Evolutionary conservation across 2,797 vertebrate species (phyloP), one percentile per base, ranked within the genome.

Genomic region (Sebastes minor): DNA sequence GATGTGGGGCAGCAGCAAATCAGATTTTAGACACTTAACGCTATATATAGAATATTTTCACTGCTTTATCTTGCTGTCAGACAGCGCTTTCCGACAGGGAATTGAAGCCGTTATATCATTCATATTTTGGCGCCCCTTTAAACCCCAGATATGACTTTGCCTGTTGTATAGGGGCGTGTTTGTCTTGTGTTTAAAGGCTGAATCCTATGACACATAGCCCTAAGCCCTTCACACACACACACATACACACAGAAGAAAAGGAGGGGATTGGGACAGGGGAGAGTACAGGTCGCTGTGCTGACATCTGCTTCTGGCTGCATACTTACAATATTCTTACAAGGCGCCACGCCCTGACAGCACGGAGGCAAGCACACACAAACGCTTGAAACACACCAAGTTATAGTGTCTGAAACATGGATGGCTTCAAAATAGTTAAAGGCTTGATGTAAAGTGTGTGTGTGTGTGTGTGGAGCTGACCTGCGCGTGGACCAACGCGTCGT

Each of bases 401-500:
- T n/a, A 85, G 38, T 11, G 77, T 71, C 22, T 62, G 55, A 71
- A 80, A 81, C 9, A 59, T 32, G 76, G 59, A 35, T 7, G 33
- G 33, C 42, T 75, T 80, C 9, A 42, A 30, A 33, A 64, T 64
- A 49, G 70, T 33, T 2, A 18, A 60, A 52, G 22, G 32, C 1
- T n/a, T 30, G 10, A 49, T 13, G 23, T 10, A 22, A 10, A 46
- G 65, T 22, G 71, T 60, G 64, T 55, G 80, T 33, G 77, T 67
- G 63, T 59, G 80, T 33, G 77, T 28, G 27, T 7, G 57, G 16
- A 1, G 68, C 94, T 93, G 85, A 99, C 97, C 97, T 99, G 98
- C 10, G 97, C 98, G 25, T 99, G 98, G n/a, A 99, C 97, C 81
- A 99, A 87, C 11, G 96, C 96, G 76, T 98, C 97, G 0, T 95